These are phyloP conservation scores for Carabus problematicus DNA, from an alignment of 2,888 invertebrate species.

Conservation along the genomic window DNA sequence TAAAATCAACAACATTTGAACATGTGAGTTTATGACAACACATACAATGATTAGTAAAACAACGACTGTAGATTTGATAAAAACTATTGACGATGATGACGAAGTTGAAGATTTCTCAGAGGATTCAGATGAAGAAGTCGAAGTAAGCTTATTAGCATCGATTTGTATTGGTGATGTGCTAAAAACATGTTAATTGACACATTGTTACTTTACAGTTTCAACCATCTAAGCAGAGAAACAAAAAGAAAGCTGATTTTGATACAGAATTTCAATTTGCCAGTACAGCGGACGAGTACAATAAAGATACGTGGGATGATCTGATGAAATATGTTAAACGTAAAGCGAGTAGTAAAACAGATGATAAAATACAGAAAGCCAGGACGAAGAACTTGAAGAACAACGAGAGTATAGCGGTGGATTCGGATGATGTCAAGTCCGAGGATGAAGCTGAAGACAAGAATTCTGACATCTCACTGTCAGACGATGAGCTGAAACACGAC, in stretches of 20 bases:
- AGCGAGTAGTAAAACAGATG: slow-evolving; percentile 81
- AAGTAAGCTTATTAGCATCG: slow-evolving; percentile 64
- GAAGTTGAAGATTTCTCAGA: slow-evolving; percentile 81
- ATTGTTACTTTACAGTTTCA: slow-evolving; percentile 69
- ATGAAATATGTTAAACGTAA: slow-evolving; percentile 82
- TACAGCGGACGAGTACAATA: slow-evolving; percentile 79
- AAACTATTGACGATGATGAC: slow-evolving; percentile 84
- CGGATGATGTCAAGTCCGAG: slow-evolving; percentile 55
- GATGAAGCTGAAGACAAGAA: slow-evolving; percentile 63
- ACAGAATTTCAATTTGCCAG: slow-evolving; percentile 83
- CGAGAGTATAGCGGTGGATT: slow-evolving; percentile 57
- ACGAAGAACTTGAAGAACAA: slow-evolving; percentile 60
- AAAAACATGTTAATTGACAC: slow-evolving; percentile 23
- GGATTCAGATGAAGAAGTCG: slow-evolving; percentile 81
- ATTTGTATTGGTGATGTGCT: too few species aligned
- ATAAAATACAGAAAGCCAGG: slow-evolving; percentile 75
- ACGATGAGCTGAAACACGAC: slow-evolving; percentile 79
- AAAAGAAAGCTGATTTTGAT: slow-evolving; percentile 76
- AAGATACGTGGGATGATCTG: slow-evolving; percentile 81
- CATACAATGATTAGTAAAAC: slow-evolving; percentile 30
- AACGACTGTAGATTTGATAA: slow-evolving; percentile 63
- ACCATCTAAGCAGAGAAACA: slow-evolving; percentile 77
- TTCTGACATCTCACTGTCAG: slow-evolving; percentile 73
- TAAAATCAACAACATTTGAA: not conserved
- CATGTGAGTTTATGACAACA: slow-evolving; percentile 6